Evolutionary conservation across 2,888 invertebrate species (phyloP).

Genomic region (Drosophila basisetae): DNA sequence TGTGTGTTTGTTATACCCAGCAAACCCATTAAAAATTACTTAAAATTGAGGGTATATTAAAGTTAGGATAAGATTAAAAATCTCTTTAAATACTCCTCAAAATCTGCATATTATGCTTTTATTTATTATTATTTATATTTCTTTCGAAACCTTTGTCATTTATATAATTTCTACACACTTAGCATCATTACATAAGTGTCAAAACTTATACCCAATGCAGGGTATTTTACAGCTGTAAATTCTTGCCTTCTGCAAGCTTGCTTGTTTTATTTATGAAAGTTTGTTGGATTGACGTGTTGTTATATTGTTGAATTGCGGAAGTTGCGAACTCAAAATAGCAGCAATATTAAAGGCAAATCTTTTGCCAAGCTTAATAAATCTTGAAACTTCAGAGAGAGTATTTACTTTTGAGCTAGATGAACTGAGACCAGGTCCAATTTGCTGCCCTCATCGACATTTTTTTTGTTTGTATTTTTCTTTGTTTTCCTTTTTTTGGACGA

Average conservation of each 20-base stretch:
- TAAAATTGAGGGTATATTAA: neutral
- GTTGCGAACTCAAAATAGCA: conserved; percentile 61
- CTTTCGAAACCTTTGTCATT: neutral
- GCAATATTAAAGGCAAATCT: conserved; percentile 35
- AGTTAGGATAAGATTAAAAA: neutral
- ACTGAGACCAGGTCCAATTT: conserved; percentile 45
- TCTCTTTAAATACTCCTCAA: neutral
- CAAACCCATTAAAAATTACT: conserved; percentile 19
- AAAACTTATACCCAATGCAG: neutral
- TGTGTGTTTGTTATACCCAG: conserved; percentile 62
- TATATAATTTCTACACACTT: neutral
- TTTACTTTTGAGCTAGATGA: conserved; percentile 12
- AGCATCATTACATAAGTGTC: neutral
- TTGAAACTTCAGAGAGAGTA: conserved; percentile 22
- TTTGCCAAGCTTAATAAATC: conserved; percentile 48
- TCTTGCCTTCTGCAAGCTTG: neutral
- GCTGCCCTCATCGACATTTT: conserved; percentile 45
- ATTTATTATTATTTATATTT: neutral
- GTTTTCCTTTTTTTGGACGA: neutral
- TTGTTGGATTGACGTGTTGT: conserved; percentile 30
- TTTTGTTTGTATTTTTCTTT: conserved; percentile 1
- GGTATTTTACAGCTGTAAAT: conserved; percentile 11
- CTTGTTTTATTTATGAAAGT: conserved; percentile 58
- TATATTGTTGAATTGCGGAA: conserved; percentile 22
- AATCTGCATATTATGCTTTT: neutral